phyloP scores from a whole-genome alignment of 2,888 invertebrate species.

The Thereva nobilitata region DNA sequence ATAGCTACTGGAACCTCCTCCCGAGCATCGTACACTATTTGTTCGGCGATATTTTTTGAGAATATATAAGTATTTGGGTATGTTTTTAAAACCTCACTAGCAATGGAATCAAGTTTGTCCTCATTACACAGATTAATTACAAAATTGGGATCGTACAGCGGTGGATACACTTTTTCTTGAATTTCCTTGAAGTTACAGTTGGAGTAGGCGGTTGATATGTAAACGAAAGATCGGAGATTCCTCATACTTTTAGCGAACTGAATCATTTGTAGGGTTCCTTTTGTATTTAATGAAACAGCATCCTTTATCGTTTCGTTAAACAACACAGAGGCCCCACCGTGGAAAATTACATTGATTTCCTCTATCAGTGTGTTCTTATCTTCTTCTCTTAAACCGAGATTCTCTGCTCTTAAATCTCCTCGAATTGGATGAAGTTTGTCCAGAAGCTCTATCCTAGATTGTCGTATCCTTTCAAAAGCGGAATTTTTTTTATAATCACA shows the following conservation, averaged over 20 bases:
- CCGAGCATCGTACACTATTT: slow-evolving; percentile 57
- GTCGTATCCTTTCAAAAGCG: slow-evolving; percentile 32
- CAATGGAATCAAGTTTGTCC: slow-evolving; percentile 14
- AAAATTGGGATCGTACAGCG: slow-evolving; percentile 37
- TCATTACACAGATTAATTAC: slow-evolving; percentile 23
- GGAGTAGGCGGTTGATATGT: slow-evolving; percentile 63
- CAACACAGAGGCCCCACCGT: slow-evolving; percentile 62
- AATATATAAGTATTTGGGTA: slow-evolving; percentile 65
- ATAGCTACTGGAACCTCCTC: slow-evolving; percentile 60
- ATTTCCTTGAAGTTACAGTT: slow-evolving; percentile 61
- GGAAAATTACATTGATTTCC: slow-evolving; percentile 59
- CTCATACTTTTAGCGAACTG: slow-evolving; percentile 38
- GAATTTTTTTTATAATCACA: slow-evolving; percentile 28
- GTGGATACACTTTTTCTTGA: slow-evolving; percentile 60
- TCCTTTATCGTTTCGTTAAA: slow-evolving; percentile 61
- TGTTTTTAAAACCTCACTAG: slow-evolving; percentile 34
- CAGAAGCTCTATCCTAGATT: slow-evolving; percentile 15
- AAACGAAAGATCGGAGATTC: slow-evolving; percentile 54
- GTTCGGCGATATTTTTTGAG: slow-evolving; percentile 63
- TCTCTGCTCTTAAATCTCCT: slow-evolving; percentile 33
- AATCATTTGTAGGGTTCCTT: slow-evolving; percentile 41
- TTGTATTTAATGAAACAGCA: slow-evolving; percentile 43
- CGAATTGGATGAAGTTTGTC: slow-evolving; percentile 38
- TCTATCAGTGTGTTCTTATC: slow-evolving; percentile 31
- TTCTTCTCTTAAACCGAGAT: slow-evolving; percentile 28